Evolutionary conservation across 1,140 invertebrate genomes (phyloP).

Genomic region (Saccostrea echinata): DNA sequence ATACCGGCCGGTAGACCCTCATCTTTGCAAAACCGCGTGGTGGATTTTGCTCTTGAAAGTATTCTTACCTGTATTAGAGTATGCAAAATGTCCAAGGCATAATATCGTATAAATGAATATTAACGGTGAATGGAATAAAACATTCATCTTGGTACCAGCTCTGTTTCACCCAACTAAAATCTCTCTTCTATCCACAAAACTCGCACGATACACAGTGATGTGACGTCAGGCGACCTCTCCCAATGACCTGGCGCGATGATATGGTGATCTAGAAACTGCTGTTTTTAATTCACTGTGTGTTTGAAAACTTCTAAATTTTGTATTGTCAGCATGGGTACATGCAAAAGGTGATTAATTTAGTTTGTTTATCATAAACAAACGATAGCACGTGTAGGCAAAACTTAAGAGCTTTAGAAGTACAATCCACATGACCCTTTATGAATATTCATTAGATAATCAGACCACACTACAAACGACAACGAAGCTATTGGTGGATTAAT

Average conservation of each 20-base stretch:
- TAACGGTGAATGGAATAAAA: not conserved
- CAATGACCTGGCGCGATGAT: not conserved
- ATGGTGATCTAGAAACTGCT: conserved; percentile 29
- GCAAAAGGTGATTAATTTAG: not conserved
- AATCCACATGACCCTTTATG: not conserved
- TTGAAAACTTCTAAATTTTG: not conserved
- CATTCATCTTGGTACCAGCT: not conserved
- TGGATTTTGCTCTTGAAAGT: not conserved
- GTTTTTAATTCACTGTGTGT: not conserved
- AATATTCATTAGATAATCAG: conserved; percentile 30
- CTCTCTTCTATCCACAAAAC: not conserved
- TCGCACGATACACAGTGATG: conserved; percentile 3
- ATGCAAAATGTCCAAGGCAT: not conserved
- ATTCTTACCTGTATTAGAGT: conserved; percentile 12
- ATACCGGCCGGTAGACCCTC: not conserved
- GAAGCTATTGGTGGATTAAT: too few relatives aligned
- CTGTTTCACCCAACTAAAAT: not conserved
- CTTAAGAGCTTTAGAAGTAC: too few relatives aligned
- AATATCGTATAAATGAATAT: not conserved
- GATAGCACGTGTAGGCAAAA: too few relatives aligned
- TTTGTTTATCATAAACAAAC: not conserved
- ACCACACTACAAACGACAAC: not conserved
- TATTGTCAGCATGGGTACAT: not conserved
- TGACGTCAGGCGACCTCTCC: conserved; percentile 18
- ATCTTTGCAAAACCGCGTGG: not conserved